phyloP scores from a whole-genome alignment of 2,113 vertebrate genomes.

The Lasiurus cinereus region DNA sequence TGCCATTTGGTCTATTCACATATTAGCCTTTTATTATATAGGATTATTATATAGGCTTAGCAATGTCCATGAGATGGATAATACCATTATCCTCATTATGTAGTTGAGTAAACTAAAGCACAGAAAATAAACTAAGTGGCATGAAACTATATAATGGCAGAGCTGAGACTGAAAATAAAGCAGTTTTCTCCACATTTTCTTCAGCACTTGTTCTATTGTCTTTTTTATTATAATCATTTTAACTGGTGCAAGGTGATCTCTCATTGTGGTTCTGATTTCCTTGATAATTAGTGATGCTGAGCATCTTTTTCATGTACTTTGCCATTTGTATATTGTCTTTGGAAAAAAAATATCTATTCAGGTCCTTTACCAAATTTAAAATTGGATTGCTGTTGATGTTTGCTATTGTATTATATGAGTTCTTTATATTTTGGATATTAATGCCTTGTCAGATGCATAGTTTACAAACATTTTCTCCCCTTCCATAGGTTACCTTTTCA shows the following conservation, averaged over 20 bases:
- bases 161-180: background rate
- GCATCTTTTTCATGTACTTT: background rate
- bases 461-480: too few species aligned
- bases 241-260: background rate
- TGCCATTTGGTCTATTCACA: too few species aligned
- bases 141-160: background rate
- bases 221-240: background rate
- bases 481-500: background rate
- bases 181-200: background rate
- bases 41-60: background rate
- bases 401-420: too few species aligned
- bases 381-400: too few species aligned
- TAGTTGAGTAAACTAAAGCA: background rate
- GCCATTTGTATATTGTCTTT: background rate
- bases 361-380: too few species aligned
- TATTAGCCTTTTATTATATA: too few species aligned
- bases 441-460: too few species aligned
- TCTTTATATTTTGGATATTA: too few species aligned
- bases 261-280: background rate
- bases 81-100: background rate
- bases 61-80: background rate
- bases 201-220: background rate
- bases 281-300: background rate
- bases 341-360: background rate
- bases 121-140: background rate